A percentile compares a stretch with the other conserved stretches of the same genome.
These are phyloP conservation scores for Pangasius mekongensis DNA, from an alignment of 2,797 vertebrate genomes.

Conservation along the genomic window DNA sequence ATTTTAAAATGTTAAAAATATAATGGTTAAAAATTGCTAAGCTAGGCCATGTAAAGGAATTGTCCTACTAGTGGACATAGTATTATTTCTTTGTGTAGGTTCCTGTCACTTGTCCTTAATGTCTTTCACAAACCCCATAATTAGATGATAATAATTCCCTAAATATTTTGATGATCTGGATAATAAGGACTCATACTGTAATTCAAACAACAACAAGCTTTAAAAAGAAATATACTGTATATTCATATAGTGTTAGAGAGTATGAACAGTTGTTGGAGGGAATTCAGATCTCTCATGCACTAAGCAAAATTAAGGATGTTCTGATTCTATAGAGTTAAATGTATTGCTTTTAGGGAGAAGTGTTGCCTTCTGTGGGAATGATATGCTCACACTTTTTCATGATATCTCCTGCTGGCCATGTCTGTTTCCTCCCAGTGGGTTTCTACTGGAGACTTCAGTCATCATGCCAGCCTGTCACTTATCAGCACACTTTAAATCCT, in stretches of 20 bases:
- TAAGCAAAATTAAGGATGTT: not conserved
- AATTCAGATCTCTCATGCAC: not conserved
- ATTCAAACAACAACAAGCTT: not conserved
- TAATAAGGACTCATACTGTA: not conserved
- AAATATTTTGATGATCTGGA: not conserved
- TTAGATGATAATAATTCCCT: not conserved
- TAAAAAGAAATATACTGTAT: not conserved
- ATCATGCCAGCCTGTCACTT: not conserved
- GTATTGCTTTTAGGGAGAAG: not conserved
- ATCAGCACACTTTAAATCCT: not conserved
- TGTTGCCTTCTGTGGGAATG: not conserved
- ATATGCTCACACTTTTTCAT: not conserved
- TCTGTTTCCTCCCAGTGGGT: not conserved
- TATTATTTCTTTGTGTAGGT: not conserved
- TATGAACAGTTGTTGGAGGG: not conserved
- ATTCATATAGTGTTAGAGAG: not conserved
- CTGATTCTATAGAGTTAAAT: not conserved
- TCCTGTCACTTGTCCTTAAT: not conserved
- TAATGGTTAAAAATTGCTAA: not conserved
- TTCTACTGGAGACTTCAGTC: not conserved
- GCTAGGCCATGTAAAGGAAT: not conserved
- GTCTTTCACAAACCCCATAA: not conserved
- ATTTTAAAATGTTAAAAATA: not conserved
- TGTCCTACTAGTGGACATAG: not conserved
- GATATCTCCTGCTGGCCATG: not conserved